Percentiles rank a stretch among this genome's conserved stretches.
Evolutionary conservation across 1,140 invertebrate species (phyloP).

Genomic region (Drosophila dunni): DNA sequence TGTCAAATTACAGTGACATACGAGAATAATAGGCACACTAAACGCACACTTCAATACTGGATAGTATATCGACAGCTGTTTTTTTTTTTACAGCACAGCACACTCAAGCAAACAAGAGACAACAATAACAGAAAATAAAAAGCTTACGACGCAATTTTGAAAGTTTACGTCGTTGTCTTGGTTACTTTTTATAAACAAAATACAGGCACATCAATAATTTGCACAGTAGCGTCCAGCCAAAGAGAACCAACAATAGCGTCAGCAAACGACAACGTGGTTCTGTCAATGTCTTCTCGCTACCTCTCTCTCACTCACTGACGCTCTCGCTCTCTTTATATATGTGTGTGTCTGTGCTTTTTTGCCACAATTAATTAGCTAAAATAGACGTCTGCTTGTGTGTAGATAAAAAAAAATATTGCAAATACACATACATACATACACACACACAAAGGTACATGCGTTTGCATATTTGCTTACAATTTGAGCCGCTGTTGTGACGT

Average conservation of each 20-base stretch:
- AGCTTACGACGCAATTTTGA: conserved; percentile 74
- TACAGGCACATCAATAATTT: conserved; percentile 49
- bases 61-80: conserved; percentile 1
- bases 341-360: conserved; percentile 10
- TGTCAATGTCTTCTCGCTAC: conserved; percentile 5
- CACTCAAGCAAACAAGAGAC: background rate
- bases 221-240: conserved; percentile 51
- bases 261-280: conserved; percentile 44
- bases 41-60: conserved; percentile 1
- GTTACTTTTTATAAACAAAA: conserved; percentile 62
- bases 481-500: conserved; percentile 44
- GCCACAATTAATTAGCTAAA: conserved; percentile 70
- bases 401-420: conserved; percentile 23
- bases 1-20: conserved; percentile 42
- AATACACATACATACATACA: background rate
- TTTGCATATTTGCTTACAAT: conserved; percentile 6
- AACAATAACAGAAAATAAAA: conserved; percentile 35
- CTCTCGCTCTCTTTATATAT: background rate
- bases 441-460: conserved; percentile 15
- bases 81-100: background rate
- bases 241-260: conserved; percentile 14
- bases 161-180: conserved; percentile 72
- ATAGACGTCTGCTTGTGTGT: conserved; percentile 24
- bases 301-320: background rate
- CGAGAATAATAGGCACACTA: conserved; percentile 43